These are phyloP conservation scores for Tanypteryx hageni DNA, from an alignment of 2,888 invertebrate genomes.

Conservation along the genomic window DNA sequence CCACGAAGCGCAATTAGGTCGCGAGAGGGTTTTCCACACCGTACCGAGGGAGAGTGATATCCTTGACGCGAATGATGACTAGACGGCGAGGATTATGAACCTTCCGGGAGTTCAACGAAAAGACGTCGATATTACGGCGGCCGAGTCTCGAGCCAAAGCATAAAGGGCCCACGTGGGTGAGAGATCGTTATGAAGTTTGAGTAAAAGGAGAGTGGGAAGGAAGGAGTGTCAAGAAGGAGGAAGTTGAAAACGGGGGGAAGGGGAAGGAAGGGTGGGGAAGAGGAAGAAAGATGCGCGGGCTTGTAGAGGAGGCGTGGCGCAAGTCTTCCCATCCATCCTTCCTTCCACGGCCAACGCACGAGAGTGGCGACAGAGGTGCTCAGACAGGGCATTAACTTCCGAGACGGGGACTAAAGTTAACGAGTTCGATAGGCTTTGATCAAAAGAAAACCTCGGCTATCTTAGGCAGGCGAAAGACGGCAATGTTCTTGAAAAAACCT, in stretches of 20 bases:
- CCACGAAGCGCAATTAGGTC: neutral
- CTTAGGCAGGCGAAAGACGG: neutral
- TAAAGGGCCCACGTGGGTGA: conserved; percentile 4
- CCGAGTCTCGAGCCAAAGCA: neutral
- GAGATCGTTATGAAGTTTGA: conserved; percentile 6
- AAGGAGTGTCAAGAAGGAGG: neutral
- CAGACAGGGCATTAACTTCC: neutral
- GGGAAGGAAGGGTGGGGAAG: neutral
- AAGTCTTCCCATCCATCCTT: neutral
- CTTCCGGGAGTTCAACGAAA: neutral
- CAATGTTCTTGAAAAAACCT: no score
- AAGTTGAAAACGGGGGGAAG: neutral
- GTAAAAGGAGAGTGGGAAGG: neutral
- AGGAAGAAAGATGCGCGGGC: neutral
- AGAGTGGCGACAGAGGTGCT: neutral
- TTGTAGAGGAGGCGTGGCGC: neutral
- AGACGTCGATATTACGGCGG: neutral
- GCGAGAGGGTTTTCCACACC: neutral
- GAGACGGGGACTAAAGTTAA: neutral
- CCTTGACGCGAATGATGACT: neutral
- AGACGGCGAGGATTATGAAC: neutral
- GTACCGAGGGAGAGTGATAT: neutral
- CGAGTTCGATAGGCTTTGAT: conserved; percentile 14
- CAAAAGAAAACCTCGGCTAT: conserved; percentile 26
- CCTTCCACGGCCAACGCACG: neutral